These are phyloP conservation scores for Patagioenas fasciata DNA, from an alignment of 2,113 vertebrate species.

Conservation along the genomic window DNA sequence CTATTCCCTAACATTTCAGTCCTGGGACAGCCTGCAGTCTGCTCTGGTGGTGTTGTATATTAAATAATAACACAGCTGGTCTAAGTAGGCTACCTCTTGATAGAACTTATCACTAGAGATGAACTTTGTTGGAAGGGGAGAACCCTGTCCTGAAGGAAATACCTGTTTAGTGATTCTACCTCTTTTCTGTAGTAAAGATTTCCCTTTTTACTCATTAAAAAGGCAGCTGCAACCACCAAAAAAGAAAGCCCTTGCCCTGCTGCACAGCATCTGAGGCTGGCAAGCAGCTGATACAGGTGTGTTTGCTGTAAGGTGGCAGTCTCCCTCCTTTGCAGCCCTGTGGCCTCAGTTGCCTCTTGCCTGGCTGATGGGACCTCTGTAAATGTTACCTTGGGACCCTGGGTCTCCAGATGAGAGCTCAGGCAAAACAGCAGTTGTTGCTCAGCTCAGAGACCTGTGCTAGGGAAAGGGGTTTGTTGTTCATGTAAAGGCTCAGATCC, in stretches of 20 bases:
- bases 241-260: neutral
- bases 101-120: slow-evolving; percentile 18
- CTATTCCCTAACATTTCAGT: neutral
- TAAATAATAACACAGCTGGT: slow-evolving; percentile 32
- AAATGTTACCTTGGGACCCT: neutral
- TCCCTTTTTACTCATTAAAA: neutral
- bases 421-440: neutral
- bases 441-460: neutral
- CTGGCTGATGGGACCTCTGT: neutral
- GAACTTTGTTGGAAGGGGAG: neutral
- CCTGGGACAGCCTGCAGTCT: neutral
- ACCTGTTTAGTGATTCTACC: neutral
- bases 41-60: neutral
- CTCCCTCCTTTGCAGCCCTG: neutral
- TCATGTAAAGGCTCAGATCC: neutral
- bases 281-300: neutral
- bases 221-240: neutral
- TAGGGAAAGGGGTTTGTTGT: neutral
- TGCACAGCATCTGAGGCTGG: neutral
- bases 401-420: neutral
- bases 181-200: neutral
- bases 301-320: neutral
- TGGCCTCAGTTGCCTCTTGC: neutral
- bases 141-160: neutral
- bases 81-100: neutral